These are phyloP conservation scores for Garrulus glandarius DNA, from an alignment of 2,797 vertebrate species.

Conservation along the genomic window DNA sequence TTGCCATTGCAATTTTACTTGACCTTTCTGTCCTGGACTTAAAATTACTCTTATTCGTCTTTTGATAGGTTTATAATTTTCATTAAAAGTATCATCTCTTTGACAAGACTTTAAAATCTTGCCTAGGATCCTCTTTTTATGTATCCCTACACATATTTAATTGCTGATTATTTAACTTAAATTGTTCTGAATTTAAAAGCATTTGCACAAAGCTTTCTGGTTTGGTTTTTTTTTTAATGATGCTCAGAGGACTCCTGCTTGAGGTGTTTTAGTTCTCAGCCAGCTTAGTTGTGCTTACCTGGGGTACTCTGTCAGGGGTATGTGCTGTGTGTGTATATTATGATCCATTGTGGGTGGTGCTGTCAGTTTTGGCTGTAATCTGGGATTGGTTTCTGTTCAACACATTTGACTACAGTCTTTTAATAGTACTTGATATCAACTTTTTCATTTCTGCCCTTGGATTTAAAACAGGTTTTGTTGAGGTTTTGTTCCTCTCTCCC, in stretches of 20 bases:
- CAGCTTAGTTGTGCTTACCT: background rate
- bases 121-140: background rate
- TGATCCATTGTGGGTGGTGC: background rate
- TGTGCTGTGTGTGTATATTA: background rate
- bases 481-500: background rate
- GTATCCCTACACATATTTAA: background rate
- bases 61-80: background rate
- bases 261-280: background rate
- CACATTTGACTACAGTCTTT: background rate
- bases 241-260: background rate
- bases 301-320: background rate
- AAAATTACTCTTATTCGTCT: background rate
- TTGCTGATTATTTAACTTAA: background rate
- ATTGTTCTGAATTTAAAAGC: background rate
- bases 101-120: background rate
- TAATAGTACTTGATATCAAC: background rate
- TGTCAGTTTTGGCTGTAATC: background rate
- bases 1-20: background rate
- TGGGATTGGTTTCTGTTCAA: background rate
- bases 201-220: background rate
- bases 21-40: background rate
- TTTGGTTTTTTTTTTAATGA: fast-evolving
- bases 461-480: background rate
- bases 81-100: background rate
- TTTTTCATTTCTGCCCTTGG: background rate